phyloP scores from a whole-genome alignment of 2,888 invertebrate species.

The Taenaris catops region DNA sequence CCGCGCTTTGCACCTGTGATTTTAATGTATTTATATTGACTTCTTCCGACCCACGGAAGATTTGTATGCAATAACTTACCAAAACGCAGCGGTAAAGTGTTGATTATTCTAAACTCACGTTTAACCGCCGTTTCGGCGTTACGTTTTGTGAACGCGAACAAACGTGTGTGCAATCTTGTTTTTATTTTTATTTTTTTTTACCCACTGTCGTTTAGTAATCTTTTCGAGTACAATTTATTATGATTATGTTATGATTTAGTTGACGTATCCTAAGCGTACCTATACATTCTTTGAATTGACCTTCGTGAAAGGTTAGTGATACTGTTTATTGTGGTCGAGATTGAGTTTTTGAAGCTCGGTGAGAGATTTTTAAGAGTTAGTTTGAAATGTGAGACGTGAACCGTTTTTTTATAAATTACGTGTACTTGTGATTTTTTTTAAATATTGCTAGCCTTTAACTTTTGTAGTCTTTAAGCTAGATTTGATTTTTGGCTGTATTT shows the following conservation, averaged over 20 bases:
- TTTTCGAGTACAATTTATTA: conserved; percentile 67
- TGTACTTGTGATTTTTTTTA: conserved; percentile 65
- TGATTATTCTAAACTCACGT: conserved; percentile 63
- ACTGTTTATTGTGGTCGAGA: conserved; percentile 65
- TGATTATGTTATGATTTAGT: conserved; percentile 62
- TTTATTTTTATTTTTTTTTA: conserved; percentile 6
- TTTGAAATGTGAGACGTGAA: conserved; percentile 50
- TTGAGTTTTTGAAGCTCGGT: conserved; percentile 54
- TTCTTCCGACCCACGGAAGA: conserved; percentile 49
- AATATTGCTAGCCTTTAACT: conserved; percentile 69
- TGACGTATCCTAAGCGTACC: conserved; percentile 72
- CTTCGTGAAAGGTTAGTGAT: conserved; percentile 79
- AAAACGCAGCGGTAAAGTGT: conserved; percentile 62
- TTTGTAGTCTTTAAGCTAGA: conserved; percentile 73
- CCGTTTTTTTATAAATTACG: no score
- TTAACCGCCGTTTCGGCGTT: conserved; percentile 26
- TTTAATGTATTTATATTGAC: conserved; percentile 50
- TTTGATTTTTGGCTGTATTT: conserved; percentile 55
- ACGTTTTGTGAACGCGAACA: conserved; percentile 6
- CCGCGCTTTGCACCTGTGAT: conserved; percentile 39
- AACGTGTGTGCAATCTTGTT: conserved; percentile 5
- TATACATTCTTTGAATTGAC: conserved; percentile 79
- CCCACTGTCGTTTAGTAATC: conserved; percentile 10
- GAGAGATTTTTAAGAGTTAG: conserved; percentile 47
- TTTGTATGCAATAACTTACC: conserved; percentile 49